These are phyloP conservation scores for Caenorhabditis japonica DNA, from an alignment of 2,888 invertebrate genomes.

Conservation along the genomic window DNA sequence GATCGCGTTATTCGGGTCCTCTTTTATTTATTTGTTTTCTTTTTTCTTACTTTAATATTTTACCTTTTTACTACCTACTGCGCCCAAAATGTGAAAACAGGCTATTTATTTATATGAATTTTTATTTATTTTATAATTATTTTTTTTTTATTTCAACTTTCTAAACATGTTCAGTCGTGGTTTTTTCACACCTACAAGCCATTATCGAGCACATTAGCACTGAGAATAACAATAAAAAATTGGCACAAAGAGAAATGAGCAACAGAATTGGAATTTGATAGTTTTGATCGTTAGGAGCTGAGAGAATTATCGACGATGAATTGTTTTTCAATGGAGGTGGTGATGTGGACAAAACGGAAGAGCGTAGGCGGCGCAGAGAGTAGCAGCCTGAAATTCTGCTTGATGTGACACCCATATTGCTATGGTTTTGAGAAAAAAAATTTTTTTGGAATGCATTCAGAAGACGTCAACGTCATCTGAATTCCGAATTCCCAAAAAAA, in stretches of 20 bases:
- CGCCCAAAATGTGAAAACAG: too few relatives aligned
- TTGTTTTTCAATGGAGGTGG: background rate
- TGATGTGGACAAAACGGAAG: slow-evolving; percentile 3
- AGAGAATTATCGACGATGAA: background rate
- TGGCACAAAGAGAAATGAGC: slow-evolving; percentile 32
- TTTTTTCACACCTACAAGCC: slow-evolving; percentile 36
- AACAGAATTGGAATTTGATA: slow-evolving; percentile 16
- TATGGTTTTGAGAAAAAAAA: too few relatives aligned
- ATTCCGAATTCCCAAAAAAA: too few relatives aligned
- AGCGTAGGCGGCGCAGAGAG: slow-evolving; percentile 49
- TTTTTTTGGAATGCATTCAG: too few relatives aligned
- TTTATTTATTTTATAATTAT: slow-evolving; percentile 4
- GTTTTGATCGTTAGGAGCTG: slow-evolving; percentile 4
- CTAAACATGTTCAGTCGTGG: slow-evolving; percentile 12
- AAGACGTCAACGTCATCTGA: too few relatives aligned
- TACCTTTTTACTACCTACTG: slow-evolving; percentile 6
- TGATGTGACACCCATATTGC: too few relatives aligned
- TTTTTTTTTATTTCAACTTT: slow-evolving; percentile 2
- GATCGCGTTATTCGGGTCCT: slow-evolving; percentile 20
- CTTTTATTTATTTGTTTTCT: background rate
- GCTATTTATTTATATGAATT: too few relatives aligned
- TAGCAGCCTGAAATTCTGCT: slow-evolving; percentile 46
- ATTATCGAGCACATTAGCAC: slow-evolving; percentile 43
- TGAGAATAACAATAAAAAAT: slow-evolving; percentile 39
- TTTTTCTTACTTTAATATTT: background rate